Conservation (phyloP, 2,113 vertebrate species). For the Macaca fascicularis region DNA sequence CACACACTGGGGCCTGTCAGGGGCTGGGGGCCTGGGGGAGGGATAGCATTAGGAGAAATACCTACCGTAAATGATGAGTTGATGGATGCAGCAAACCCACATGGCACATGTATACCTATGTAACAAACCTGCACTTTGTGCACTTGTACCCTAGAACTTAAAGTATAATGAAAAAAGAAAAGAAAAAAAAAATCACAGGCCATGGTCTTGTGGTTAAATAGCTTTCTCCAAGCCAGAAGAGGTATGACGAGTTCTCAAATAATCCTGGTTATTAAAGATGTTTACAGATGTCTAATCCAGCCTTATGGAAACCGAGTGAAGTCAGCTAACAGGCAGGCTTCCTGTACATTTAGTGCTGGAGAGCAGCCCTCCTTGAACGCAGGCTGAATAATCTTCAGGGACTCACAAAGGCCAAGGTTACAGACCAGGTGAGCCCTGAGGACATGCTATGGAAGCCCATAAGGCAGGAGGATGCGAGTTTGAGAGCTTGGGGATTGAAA, state of each 20-base stretch:
- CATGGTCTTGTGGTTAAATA: too few species aligned
- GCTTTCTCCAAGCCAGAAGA: neutral
- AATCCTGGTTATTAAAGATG: neutral
- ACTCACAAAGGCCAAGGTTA: neutral
- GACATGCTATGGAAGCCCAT: neutral
- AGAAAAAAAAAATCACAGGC: neutral
- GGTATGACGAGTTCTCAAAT: neutral
- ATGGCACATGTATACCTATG: too few species aligned
- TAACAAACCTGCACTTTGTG: too few species aligned
- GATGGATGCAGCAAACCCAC: too few species aligned
- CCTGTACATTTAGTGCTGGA: neutral
- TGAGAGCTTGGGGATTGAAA: neutral
- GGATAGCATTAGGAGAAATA: too few species aligned
- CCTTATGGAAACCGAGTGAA: neutral
- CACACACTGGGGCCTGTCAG: too few species aligned
- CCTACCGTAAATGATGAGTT: too few species aligned
- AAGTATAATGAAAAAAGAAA: too few species aligned
- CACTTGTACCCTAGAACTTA: too few species aligned
- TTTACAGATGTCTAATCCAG: slow-evolving; percentile 19
- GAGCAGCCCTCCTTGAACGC: neutral
- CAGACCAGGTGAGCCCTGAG: neutral
- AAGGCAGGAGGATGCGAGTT: neutral
- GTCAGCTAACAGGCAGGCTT: neutral
- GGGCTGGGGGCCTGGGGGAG: too few species aligned
- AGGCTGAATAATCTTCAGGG: neutral